Evolutionary conservation across 2,888 invertebrate genomes (phyloP).

Genomic region (Apoda limacodes): DNA sequence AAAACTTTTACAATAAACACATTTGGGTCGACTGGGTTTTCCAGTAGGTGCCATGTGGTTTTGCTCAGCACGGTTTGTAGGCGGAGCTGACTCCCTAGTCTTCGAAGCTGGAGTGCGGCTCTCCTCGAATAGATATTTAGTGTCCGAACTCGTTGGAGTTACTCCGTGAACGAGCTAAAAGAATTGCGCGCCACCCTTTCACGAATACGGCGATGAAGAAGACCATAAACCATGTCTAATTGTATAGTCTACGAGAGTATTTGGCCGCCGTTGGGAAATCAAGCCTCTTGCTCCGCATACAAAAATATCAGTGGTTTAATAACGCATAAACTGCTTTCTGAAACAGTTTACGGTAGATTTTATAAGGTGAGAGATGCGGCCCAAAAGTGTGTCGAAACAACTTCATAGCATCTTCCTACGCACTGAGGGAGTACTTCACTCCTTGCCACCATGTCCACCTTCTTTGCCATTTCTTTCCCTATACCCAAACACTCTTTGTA

Average conservation of each 20-base stretch:
- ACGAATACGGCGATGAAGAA: conserved; percentile 14
- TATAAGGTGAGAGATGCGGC: conserved; percentile 4
- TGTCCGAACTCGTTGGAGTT: conserved; percentile 9
- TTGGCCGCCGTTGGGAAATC: not conserved
- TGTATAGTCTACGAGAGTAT: conserved; percentile 1
- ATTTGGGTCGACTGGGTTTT: not conserved
- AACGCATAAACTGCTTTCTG: not conserved
- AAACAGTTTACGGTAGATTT: conserved; percentile 7
- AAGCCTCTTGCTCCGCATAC: conserved; percentile 1
- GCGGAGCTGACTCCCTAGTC: not conserved
- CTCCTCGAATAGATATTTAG: conserved; percentile 10
- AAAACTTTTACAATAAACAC: conserved; percentile 1
- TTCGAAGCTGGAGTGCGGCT: not conserved
- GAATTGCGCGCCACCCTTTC: conserved; percentile 9
- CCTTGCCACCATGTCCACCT: conserved; percentile 12
- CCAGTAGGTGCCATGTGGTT: too few species aligned
- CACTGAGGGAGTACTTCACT: conserved; percentile 5
- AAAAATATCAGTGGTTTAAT: conserved; percentile 1
- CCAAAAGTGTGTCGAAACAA: conserved; percentile 8
- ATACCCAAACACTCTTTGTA: conserved; percentile 9
- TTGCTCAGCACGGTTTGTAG: not conserved
- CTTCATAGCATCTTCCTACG: conserved; percentile 5
- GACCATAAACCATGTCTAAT: conserved; percentile 9
- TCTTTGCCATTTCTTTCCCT: conserved; percentile 11
- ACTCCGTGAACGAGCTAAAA: conserved; percentile 12